A percentile compares a stretch with the other conserved stretches of the same genome.
These are phyloP conservation scores for Eupithecia tripunctaria DNA, from an alignment of 2,888 invertebrate species.

Conservation along the genomic window DNA sequence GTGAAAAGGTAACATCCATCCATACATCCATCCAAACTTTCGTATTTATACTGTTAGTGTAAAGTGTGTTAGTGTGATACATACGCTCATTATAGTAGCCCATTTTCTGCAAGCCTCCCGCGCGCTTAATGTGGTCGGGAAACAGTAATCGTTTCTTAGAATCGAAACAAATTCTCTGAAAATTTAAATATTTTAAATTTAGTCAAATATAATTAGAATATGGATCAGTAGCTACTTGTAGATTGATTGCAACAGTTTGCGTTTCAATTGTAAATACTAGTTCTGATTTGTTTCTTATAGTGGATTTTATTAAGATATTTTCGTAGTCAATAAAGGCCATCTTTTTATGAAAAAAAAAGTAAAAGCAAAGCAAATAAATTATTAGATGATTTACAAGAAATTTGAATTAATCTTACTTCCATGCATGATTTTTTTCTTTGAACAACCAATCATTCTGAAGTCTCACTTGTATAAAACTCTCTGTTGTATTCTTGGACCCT, in stretches of 20 bases:
- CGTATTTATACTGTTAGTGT: too few relatives aligned
- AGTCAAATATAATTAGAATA: background rate
- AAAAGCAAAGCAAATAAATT: background rate
- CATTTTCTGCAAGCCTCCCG: constrained; percentile 74
- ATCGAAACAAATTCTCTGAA: constrained; percentile 67
- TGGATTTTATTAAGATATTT: too few relatives aligned
- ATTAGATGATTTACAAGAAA: background rate
- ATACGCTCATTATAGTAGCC: constrained; percentile 71
- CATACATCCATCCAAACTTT: too few relatives aligned
- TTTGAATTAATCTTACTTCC: constrained; percentile 67
- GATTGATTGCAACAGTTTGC: too few relatives aligned
- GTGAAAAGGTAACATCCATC: too few relatives aligned
- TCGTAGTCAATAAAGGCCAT: too few relatives aligned
- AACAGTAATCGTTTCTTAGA: constrained; percentile 73
- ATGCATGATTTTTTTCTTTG: constrained; percentile 74
- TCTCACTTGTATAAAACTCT: constrained; percentile 77
- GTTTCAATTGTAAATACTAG: too few relatives aligned
- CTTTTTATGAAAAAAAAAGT: too few relatives aligned
- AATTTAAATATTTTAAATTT: background rate
- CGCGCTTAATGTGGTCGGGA: constrained; percentile 67
- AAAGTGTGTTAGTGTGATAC: too few relatives aligned
- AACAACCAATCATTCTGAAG: constrained; percentile 79
- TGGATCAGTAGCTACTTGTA: background rate
- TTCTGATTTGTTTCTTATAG: too few relatives aligned
- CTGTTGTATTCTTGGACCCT: constrained; percentile 81